Percentiles rank a stretch among this genome's conserved stretches.
phyloP scores from a whole-genome alignment of 2,797 vertebrate genomes.

The Gadopsis marmoratus region DNA sequence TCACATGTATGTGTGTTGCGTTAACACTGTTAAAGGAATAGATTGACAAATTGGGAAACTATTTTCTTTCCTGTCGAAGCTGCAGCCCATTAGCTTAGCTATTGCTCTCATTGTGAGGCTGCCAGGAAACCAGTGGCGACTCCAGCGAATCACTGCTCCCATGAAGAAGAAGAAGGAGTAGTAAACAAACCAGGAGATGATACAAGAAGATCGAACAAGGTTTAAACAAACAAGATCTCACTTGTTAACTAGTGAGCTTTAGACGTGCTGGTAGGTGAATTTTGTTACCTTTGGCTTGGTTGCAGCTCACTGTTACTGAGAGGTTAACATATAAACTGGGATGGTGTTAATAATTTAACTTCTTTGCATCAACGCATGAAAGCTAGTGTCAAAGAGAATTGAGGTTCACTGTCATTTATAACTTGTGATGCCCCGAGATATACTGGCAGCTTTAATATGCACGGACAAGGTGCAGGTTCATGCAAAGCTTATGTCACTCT shows the following conservation, averaged over 20 bases:
- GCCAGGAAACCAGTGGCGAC: neutral
- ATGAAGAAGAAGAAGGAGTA: too few species aligned
- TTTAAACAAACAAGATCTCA: neutral
- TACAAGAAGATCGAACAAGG: too few species aligned
- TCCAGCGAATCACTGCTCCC: neutral
- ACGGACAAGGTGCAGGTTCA: neutral
- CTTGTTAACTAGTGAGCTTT: too few species aligned
- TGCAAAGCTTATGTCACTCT: neutral
- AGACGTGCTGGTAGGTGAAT: neutral
- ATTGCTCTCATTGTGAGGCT: neutral
- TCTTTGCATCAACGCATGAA: too few species aligned
- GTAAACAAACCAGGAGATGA: neutral
- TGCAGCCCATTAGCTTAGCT: neutral
- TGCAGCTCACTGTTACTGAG: neutral
- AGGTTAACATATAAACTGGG: too few species aligned
- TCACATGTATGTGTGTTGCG: neutral
- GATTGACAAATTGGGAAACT: neutral
- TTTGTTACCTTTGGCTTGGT: neutral
- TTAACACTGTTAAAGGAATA: conserved; percentile 1
- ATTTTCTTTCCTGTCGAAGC: conserved; percentile 4
- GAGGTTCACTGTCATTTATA: too few species aligned
- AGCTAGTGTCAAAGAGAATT: too few species aligned
- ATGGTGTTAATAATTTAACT: too few species aligned
- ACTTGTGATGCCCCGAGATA: neutral
- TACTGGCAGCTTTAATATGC: neutral